Conservation (phyloP, 2,888 invertebrate species). For the Synanthedon formicaeformis region DNA sequence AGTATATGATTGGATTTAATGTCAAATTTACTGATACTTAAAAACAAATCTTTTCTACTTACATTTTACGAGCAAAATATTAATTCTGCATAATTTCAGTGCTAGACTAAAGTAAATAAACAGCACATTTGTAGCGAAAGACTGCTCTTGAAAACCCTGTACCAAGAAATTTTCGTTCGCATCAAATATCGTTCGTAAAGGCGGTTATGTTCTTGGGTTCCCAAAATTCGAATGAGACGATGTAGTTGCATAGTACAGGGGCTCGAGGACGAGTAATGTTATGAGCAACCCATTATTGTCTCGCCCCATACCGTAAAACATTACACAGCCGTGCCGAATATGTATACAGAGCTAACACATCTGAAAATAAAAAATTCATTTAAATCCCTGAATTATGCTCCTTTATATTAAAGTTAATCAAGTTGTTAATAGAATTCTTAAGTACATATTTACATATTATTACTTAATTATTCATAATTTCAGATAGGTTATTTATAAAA, state of each 20-base stretch:
- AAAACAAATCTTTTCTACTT: too few relatives aligned
- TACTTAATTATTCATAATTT: too few relatives aligned
- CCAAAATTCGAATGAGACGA: constrained; percentile 21
- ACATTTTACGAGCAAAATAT: constrained; percentile 26
- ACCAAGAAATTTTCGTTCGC: constrained; percentile 22
- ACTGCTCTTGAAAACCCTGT: constrained; percentile 39
- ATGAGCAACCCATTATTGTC: constrained; percentile 72
- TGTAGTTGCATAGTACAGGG: constrained; percentile 46
- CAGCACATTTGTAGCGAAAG: constrained; percentile 35
- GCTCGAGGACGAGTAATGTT: constrained; percentile 66
- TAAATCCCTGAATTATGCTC: too few relatives aligned
- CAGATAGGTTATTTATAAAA: background rate
- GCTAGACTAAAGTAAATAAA: constrained; percentile 41
- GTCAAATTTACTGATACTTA: too few relatives aligned
- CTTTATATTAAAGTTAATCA: too few relatives aligned
- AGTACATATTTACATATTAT: too few relatives aligned
- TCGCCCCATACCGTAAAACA: constrained; percentile 71
- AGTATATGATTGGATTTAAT: too few relatives aligned
- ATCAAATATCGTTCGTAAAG: background rate
- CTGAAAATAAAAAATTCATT: constrained; percentile 6
- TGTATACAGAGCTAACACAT: constrained; percentile 48
- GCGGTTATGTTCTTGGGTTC: background rate
- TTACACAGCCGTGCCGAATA: constrained; percentile 60
- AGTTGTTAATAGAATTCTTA: too few relatives aligned
- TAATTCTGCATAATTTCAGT: constrained; percentile 39